Evolutionary conservation across 1,140 invertebrate species (phyloP), one percentile per base, ranked within the genome.

Genomic region (Chymomyza costata): DNA sequence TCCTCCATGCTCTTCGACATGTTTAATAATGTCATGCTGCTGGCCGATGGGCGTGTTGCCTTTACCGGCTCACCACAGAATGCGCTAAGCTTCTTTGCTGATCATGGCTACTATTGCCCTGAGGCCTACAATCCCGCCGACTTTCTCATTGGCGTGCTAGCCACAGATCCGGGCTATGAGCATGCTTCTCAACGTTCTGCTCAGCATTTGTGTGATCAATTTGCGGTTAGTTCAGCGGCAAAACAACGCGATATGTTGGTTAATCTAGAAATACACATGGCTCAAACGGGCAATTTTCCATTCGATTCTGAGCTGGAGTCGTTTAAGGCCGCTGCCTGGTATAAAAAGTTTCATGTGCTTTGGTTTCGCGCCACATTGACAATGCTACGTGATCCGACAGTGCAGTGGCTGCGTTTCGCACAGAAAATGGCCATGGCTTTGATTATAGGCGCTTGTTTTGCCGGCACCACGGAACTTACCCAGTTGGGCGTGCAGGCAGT

Each of bases 51-150:
- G 0, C 87, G 94, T 55, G 91, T 97, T 1, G 96, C 94, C 0
- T 99, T 93, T 67, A 90, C 94, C 41, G 97, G 97, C 3, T 89
- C 91, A 1, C 89, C 90, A 0, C 86, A 90, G 3, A 89, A 90
- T 46, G 94, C 95, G 0, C 69, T 94, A 1, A 86, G 87, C 14
- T 97, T 97, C 86, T 98, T 97, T 82, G 87, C 90, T 63, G 90
- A 89, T 90, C 93, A 88, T 19, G 94, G 94, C 3, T 94, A 94
- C 86, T 86, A 88, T 3, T 95, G 94, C 73, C 93, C 93, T 0
- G 85, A 88, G 5, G 94, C 93, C 47, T 97, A 93, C 83, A 98
- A 97, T 84, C 95, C 95, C 0, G 96, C 95, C 0, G 97, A 99
- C 83, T 97, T 94, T 86, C 93, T 95, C 62, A 94, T 99, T 45